Base-by-base conservation (phyloP, 2,888 invertebrate species). In the Ornithoptera priamus region DNA sequence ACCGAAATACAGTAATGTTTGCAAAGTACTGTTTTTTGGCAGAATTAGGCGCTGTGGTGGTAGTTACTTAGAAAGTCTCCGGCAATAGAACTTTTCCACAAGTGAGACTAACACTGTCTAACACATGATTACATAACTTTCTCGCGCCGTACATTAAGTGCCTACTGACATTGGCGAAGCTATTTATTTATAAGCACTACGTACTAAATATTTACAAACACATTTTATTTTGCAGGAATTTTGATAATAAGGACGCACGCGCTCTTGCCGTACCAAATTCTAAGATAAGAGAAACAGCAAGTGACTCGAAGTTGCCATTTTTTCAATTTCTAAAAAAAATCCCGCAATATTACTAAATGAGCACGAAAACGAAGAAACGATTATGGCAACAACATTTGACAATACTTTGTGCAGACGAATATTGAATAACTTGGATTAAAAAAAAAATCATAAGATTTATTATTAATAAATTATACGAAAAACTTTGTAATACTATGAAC, bases 401-500 rank as follows among this genome's bases (percentile, higher is more conserved):
- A 85, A 85, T 84, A 85, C 85, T 84, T 83, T 82, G 83, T 82
- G 74, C 83, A 85, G 84, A 82, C 73, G 75, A 73, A 75, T 73
- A 70, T 71, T 71, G 72, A 68, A 72, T 72, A 67, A 70, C 66
- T 36, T 30, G 36, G 42, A 56, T 22, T 60, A 8, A 58, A 65
- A 71, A 69, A 72, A 30, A 69, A 72, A 30, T 69, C 56, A 62
- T 60, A 65, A 68, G 36, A 68, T 68, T 73, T 65, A 72, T 70
- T 72, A 71, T 70, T 72, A 71, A 73, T 80, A 77, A 78, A 80
- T 75, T 73, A 76, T 72, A 76, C 62, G 67, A 63, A 70, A 59
- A 53, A 65, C 66, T 72, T 75, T 74, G 69, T 80, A 84, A 84
- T 84, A 84, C 83, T 84, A 81, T 72, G 73, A 81, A 78, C 59